Percentiles rank a stretch among this genome's conserved stretches.
These are phyloP conservation scores for Columba janthina DNA, from an alignment of 2,113 vertebrate genomes.

Conservation along the genomic window DNA sequence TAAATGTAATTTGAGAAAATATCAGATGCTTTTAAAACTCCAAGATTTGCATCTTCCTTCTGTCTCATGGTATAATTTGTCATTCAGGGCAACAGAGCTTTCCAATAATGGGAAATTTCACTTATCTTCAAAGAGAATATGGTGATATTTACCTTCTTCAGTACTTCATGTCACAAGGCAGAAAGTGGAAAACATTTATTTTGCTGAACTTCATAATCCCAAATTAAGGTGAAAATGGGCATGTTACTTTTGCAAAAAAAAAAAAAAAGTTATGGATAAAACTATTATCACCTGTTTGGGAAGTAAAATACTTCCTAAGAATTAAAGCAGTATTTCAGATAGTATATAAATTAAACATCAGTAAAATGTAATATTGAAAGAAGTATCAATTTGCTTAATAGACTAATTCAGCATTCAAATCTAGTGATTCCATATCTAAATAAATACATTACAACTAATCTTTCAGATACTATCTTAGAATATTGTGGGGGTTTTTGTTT, in stretches of 20 bases:
- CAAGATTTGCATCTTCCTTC: conserved; percentile 4
- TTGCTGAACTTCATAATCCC: neutral
- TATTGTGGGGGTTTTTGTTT: neutral
- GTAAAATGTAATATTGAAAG: neutral
- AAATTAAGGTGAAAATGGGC: neutral
- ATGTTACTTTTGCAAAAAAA: neutral
- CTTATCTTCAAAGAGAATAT: neutral
- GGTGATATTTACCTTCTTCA: neutral
- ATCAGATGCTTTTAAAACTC: conserved; percentile 42
- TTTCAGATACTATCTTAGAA: neutral
- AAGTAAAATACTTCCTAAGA: neutral
- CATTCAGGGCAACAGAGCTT: neutral
- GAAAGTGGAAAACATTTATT: neutral
- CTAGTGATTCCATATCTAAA: neutral
- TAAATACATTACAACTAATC: neutral
- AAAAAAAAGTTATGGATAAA: neutral
- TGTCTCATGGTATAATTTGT: neutral
- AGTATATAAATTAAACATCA: neutral
- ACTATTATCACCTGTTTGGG: neutral
- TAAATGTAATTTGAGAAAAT: conserved; percentile 26
- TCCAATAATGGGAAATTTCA: conserved; percentile 4
- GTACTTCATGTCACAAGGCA: neutral
- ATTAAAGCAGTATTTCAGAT: neutral
- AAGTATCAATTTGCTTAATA: neutral
- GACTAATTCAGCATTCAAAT: neutral